Evolutionary conservation across 2,113 vertebrate genomes (phyloP), one percentile per base, ranked within the genome.

Genomic region (Hippocampus comes): DNA sequence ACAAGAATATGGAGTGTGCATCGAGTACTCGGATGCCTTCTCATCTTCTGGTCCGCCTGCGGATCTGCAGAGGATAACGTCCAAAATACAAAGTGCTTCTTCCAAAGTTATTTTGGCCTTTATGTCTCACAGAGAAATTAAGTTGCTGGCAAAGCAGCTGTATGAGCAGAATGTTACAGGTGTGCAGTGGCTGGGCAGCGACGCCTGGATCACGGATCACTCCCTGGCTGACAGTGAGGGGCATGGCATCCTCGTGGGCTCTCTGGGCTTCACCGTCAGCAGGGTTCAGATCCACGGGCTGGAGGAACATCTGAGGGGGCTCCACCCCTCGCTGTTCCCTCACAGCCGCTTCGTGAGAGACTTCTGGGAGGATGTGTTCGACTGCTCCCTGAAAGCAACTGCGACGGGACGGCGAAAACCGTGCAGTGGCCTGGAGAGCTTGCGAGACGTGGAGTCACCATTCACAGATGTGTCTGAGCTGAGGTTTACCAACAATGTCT

Each of bases 201-300:
- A 94, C 6, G 92, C 93, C 48, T 94, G 93, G 93, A 91, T 94
- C 77, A 92, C 91, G 49, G 92, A 92, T 77, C 72, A 80, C 42
- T 92, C 91, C 6, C 82, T 94, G 8, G 74, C 78, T 55, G 86
- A 88, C 48, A 84, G 68, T 12, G 73, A 84, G 41, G 90, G 86
- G 10, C 71, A 88, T 68, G 60, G 68, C 30, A 38, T 86, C 70
- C 83, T 93, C 2, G 67, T 80, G 43, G 92, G 92, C 12, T 89
- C 93, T 0, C 67, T 93, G 0, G 93, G 93, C 10, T 94, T 93
- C 27, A 76, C 82, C 41, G 88, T 92, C 21, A 80, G 77, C 67
- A 88, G 70, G 57, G 89, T 84, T 61, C 38, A 87, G 21, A 92
- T 94, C 71, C 89, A 87, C 0, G 90, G 90, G 18, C 74, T 93